phyloP scores from a whole-genome alignment of 1,140 invertebrate species.

The Euwallacea fornicatus region DNA sequence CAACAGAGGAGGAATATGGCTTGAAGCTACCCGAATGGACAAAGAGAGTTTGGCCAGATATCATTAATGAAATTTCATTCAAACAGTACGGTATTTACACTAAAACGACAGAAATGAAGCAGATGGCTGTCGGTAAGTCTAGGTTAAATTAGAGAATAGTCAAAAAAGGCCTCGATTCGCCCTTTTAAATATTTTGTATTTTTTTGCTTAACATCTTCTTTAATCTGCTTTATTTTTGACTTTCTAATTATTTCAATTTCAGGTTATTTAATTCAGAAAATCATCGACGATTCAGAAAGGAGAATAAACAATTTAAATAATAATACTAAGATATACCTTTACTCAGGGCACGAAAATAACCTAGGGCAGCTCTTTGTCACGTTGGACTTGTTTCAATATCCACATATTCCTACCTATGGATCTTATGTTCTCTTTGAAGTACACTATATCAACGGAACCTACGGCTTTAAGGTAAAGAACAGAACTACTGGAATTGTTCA shows the following conservation, averaged over 20 bases:
- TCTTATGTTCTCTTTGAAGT: conserved; percentile 41
- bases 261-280: conserved; percentile 41
- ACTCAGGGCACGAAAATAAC: conserved; percentile 44
- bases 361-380: conserved; percentile 36
- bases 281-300: conserved; percentile 40
- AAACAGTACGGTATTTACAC: conserved; percentile 39
- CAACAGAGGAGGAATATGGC: conserved; percentile 56
- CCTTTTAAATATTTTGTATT: not conserved
- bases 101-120: conserved; percentile 31
- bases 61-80: conserved; percentile 34
- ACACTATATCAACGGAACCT: conserved; percentile 35
- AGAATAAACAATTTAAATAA: conserved; percentile 18
- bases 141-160: no score
- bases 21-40: conserved; percentile 64
- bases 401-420: conserved; percentile 42
- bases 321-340: conserved; percentile 41
- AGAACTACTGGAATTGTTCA: no score
- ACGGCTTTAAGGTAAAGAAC: conserved; percentile 40
- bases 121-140: conserved; percentile 36
- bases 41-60: conserved; percentile 61
- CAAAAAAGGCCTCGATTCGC: no score
- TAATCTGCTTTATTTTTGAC: not conserved
- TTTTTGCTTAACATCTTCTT: not conserved
- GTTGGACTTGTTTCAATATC: conserved; percentile 38
- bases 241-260: not conserved